Percentiles rank a stretch among this genome's conserved stretches.
phyloP scores from a whole-genome alignment of 2,888 invertebrate genomes.

The Seira musarum region DNA sequence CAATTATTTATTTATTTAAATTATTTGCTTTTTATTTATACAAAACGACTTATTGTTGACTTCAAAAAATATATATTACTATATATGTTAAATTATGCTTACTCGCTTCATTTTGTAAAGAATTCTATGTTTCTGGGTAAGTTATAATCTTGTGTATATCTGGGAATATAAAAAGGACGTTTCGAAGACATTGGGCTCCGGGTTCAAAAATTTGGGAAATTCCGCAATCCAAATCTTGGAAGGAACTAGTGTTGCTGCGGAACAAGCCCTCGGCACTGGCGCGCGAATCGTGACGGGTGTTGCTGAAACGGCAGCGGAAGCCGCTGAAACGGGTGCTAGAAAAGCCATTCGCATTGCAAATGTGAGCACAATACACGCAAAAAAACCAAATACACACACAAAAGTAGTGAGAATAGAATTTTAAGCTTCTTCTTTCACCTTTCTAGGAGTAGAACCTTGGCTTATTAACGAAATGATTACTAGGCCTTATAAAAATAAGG shows the following conservation, averaged over 20 bases:
- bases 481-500: conserved; percentile 2
- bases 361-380: conserved; percentile 64
- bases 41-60: neutral
- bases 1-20: conserved; percentile 8
- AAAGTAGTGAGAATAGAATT: neutral
- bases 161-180: conserved; percentile 66
- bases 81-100: neutral
- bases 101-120: neutral
- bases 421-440: neutral
- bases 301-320: conserved; percentile 69
- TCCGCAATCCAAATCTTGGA: conserved; percentile 70
- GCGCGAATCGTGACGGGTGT: conserved; percentile 69
- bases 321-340: conserved; percentile 69
- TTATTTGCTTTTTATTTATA: conserved; percentile 1
- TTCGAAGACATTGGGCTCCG: conserved; percentile 67
- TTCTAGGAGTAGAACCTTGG: neutral
- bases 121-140: conserved; percentile 27
- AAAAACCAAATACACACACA: conserved; percentile 27
- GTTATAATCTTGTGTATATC: conserved; percentile 40
- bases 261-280: conserved; percentile 69
- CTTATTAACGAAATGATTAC: neutral
- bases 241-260: conserved; percentile 69
- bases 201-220: conserved; percentile 69
- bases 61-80: neutral
- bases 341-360: conserved; percentile 70